Conservation (phyloP, 30 jellyfish, hydroid and myxozoan species). For the Aurelia aurita complex sp. Pacific region DNA sequence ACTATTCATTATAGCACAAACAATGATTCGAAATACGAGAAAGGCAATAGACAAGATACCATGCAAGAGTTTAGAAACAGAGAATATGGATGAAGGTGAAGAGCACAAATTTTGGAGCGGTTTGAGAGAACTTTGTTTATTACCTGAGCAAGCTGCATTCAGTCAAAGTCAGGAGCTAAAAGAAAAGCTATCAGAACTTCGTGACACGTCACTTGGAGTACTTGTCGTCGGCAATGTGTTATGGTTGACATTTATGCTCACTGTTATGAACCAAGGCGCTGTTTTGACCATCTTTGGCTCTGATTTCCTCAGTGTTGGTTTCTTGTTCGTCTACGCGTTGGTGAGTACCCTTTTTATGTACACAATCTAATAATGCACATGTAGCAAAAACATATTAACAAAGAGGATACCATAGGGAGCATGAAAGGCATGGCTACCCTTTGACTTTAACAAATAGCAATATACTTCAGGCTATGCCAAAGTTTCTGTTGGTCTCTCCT, state of each 20-base stretch:
- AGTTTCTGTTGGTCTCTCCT: too few relatives aligned
- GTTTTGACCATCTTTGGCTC: constrained; percentile 70
- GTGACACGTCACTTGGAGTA: constrained; percentile 84
- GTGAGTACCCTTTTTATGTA: constrained; percentile 18
- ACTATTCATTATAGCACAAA: constrained; percentile 63
- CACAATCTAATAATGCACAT: too few relatives aligned
- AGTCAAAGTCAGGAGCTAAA: constrained; percentile 82
- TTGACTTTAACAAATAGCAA: too few relatives aligned
- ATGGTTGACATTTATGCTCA: constrained; percentile 93
- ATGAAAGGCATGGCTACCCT: too few relatives aligned
- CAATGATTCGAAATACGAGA: constrained; percentile 79
- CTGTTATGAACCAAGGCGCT: constrained; percentile 92
- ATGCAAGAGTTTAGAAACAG: constrained; percentile 38
- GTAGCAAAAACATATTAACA: too few relatives aligned
- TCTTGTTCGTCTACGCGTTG: constrained; percentile 76
- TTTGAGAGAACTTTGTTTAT: constrained; percentile 72
- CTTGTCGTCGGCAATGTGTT: constrained; percentile 78
- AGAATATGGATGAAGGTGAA: constrained; percentile 78
- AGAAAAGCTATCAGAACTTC: constrained; percentile 85
- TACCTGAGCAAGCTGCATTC: constrained; percentile 98
- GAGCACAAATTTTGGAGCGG: constrained; percentile 81
- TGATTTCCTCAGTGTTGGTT: constrained; percentile 92
- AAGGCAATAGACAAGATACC: constrained; percentile 64
- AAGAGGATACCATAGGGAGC: too few relatives aligned
- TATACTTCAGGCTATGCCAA: too few relatives aligned